These are phyloP conservation scores for Hyphantria cunea DNA, from an alignment of 1,140 invertebrate genomes.

Conservation along the genomic window DNA sequence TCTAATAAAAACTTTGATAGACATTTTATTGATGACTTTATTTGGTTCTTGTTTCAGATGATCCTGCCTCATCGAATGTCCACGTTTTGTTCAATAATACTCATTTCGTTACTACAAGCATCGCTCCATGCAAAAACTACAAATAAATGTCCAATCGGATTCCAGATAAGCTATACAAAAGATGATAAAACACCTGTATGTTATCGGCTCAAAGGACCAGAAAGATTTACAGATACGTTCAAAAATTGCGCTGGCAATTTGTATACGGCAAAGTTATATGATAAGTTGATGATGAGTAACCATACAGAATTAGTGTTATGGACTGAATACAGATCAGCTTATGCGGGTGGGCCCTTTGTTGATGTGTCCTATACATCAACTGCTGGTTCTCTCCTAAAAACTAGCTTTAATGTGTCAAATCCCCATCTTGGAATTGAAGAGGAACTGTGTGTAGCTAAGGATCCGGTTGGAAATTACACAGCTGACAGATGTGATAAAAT, in stretches of 20 bases:
- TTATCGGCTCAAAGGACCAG: conserved; percentile 58
- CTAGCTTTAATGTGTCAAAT: conserved; percentile 45
- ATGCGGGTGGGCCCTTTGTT: conserved; percentile 70
- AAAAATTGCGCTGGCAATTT: conserved; percentile 64
- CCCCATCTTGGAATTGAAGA: conserved; percentile 49
- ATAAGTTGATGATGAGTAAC: conserved; percentile 49
- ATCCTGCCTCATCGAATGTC: conserved; percentile 11
- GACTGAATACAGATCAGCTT: conserved; percentile 67
- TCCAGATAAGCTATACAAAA: conserved; percentile 43
- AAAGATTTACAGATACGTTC: conserved; percentile 58
- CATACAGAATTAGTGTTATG: conserved; percentile 53
- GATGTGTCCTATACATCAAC: conserved; percentile 58
- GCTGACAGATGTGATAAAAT: conserved; percentile 59
- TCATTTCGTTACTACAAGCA: conserved; percentile 11
- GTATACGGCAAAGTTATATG: conserved; percentile 52
- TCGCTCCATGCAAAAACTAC: conserved; percentile 29
- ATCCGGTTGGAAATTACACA: conserved; percentile 56
- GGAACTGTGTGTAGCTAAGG: conserved; percentile 55
- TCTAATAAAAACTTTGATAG: too few species aligned
- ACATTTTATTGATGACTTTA: not conserved
- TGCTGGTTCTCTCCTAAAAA: conserved; percentile 40
- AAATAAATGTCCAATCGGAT: conserved; percentile 54
- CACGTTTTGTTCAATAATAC: conserved; percentile 18
- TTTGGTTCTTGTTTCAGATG: conserved; percentile 14
- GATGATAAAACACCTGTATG: conserved; percentile 45